Conservation (phyloP, 2,888 invertebrate species). For the Harmothoe impar region DNA sequence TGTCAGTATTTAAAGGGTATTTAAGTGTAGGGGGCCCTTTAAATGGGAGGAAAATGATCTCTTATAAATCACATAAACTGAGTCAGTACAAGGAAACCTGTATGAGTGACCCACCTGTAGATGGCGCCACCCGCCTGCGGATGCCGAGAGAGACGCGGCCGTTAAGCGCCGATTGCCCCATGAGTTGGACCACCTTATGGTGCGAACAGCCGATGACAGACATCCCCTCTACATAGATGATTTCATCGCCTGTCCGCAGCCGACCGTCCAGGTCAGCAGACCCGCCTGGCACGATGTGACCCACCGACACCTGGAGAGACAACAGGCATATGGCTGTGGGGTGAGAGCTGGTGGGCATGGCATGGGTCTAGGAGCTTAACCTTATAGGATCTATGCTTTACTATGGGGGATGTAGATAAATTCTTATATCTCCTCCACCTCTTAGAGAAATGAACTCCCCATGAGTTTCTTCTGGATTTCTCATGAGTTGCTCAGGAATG, state of each 20-base stretch:
- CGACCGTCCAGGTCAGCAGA: slow-evolving; percentile 96
- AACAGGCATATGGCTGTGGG: slow-evolving; percentile 68
- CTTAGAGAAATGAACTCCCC: too few species aligned
- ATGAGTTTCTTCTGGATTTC: too few species aligned
- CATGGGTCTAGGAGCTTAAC: slow-evolving; percentile 87
- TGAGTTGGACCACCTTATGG: slow-evolving; percentile 95
- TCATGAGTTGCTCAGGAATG: too few species aligned
- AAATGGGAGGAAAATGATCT: too few species aligned
- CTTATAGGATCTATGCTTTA: too few species aligned
- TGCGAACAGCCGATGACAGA: slow-evolving; percentile 94
- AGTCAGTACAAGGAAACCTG: too few species aligned
- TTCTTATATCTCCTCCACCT: too few species aligned
- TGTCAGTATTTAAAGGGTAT: too few species aligned
- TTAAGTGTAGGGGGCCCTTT: too few species aligned
- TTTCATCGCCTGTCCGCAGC: slow-evolving; percentile 95
- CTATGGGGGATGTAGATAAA: too few species aligned
- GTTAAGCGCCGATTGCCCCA: slow-evolving; percentile 93
- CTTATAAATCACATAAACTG: too few species aligned
- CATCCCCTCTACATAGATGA: slow-evolving; percentile 95
- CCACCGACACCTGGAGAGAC: slow-evolving; percentile 90
- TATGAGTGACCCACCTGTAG: background rate
- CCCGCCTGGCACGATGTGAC: slow-evolving; percentile 97
- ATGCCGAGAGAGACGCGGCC: slow-evolving; percentile 93
- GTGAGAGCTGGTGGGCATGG: slow-evolving; percentile 83
- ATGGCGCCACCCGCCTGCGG: slow-evolving; percentile 85